These are phyloP conservation scores for Siniperca scherzeri DNA, from an alignment of 2,797 vertebrate species.

Conservation along the genomic window DNA sequence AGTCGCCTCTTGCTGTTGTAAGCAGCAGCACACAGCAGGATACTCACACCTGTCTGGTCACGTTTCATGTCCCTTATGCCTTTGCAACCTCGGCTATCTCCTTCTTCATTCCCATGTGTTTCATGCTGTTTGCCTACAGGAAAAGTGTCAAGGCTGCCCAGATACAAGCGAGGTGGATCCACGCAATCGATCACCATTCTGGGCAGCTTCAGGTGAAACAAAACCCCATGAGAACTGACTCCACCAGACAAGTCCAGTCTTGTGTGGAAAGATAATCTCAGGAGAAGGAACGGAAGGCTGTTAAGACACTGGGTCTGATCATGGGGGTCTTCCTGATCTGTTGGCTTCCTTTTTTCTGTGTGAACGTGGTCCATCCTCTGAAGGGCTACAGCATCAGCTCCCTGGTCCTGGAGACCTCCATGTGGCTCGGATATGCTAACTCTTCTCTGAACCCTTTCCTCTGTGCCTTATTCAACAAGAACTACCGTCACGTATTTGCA, in stretches of 20 bases:
- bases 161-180: constrained; percentile 54
- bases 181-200: constrained; percentile 43
- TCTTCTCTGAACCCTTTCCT: constrained; percentile 47
- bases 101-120: constrained; percentile 46
- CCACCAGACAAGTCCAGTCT: constrained; percentile 13
- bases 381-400: constrained; percentile 32
- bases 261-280: constrained; percentile 19
- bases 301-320: constrained; percentile 53
- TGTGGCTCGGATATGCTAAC: constrained; percentile 44
- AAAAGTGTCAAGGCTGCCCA: constrained; percentile 57
- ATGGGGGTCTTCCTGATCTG: constrained; percentile 51
- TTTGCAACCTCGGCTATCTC: constrained; percentile 31
- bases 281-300: constrained; percentile 56
- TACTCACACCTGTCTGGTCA: constrained; percentile 29
- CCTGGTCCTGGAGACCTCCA: constrained; percentile 28
- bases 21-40: background rate
- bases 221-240: background rate
- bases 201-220: constrained; percentile 34
- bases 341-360: constrained; percentile 50
- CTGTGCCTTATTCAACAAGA: constrained; percentile 31
- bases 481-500: constrained; percentile 24
- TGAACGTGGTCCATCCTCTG: constrained; percentile 34
- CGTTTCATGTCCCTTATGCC: constrained; percentile 17
- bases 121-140: constrained; percentile 54
- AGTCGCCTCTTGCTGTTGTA: background rate